Evolutionary conservation across 2,113 vertebrate genomes (phyloP), one percentile per base, ranked within the genome.

Genomic region (Atlantisia rogersi): DNA sequence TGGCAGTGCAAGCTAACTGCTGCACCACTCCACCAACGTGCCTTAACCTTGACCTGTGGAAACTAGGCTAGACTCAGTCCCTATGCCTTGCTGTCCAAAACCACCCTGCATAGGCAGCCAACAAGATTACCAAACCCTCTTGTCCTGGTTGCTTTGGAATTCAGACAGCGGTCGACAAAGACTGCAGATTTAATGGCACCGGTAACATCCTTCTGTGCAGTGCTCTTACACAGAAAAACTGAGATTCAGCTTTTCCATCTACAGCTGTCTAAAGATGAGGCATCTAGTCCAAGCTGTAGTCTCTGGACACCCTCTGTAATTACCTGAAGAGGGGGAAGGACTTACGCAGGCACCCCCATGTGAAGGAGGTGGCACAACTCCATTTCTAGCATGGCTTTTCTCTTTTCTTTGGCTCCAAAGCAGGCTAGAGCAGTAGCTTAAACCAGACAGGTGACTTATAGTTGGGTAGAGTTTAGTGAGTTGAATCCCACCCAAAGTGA

Each of bases 11-110:
- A 24, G 16, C 80, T 70, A 11, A 42, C 56, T 77, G 59, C 40
- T 94, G 90, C 82, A 21, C 46, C 46, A 3, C 91, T 84, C 52
- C 91, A 59, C 91, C 87, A 31, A 59, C 2, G 5, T 86, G 91
- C 89, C 82, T 73, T 44, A 29, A 37, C 68, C 70, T 88, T 64
- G 82, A 84, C 78, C 89, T 71, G 93, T 80, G 94, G 80, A 73
- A 76, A 69, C 62, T 37, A 62, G 91, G 80, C 74, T 42, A 12
- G 60, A 44, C 78, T 96, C 26, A 64, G 73, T 70, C 32, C 48
- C 63, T 12, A 4, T 24, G 44, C 29, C 76, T 42, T 56, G 64
- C 86, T 24, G 25, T 25, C 88, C 91, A 79, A 94, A 90, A 67
- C 75, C 48, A 22, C 68, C 32, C 67, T 1, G 11, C 15, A 42